Evolutionary conservation across 2,797 vertebrate species (phyloP).

Genomic region (Antennarius maculatus): DNA sequence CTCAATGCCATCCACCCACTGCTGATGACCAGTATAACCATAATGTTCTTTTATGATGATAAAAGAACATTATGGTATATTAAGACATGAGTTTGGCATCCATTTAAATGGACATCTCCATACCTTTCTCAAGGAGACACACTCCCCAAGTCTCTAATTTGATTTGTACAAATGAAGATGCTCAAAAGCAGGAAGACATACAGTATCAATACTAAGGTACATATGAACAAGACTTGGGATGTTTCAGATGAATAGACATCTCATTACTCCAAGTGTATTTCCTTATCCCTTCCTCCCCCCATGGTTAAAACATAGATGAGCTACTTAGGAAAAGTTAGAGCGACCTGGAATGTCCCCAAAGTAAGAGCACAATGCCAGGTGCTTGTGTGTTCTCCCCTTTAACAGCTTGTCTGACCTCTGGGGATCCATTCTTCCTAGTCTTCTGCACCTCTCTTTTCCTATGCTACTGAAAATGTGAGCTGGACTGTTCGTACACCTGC

Average conservation of each 20-base stretch:
- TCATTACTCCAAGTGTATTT: not conserved
- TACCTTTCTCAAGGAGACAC: slow-evolving; percentile 1
- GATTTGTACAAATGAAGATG: not conserved
- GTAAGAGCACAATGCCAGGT: slow-evolving; percentile 4
- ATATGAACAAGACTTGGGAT: not conserved
- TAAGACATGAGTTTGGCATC: slow-evolving; percentile 27
- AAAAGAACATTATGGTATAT: too few species aligned
- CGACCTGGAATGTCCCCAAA: not conserved
- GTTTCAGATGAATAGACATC: not conserved
- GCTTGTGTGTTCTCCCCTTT: slow-evolving; percentile 24
- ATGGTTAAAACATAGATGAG: not conserved
- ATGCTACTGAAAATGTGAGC: slow-evolving; percentile 51
- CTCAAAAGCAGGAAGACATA: not conserved
- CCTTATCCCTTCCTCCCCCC: not conserved
- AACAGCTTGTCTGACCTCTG: slow-evolving; percentile 63
- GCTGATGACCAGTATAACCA: slow-evolving; percentile 32
- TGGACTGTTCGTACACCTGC: slow-evolving; percentile 48
- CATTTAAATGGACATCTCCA: slow-evolving; percentile 25
- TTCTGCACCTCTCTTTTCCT: slow-evolving; percentile 67
- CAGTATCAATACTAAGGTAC: not conserved
- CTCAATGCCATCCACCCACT: slow-evolving; percentile 42
- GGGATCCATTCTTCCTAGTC: slow-evolving; percentile 46
- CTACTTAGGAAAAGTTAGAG: not conserved
- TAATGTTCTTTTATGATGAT: slow-evolving; percentile 53
- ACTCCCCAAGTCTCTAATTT: not conserved